Evolutionary conservation across 92 coral and sea anemone genomes (phyloP).

Genomic region (Paragorgia papillata): DNA sequence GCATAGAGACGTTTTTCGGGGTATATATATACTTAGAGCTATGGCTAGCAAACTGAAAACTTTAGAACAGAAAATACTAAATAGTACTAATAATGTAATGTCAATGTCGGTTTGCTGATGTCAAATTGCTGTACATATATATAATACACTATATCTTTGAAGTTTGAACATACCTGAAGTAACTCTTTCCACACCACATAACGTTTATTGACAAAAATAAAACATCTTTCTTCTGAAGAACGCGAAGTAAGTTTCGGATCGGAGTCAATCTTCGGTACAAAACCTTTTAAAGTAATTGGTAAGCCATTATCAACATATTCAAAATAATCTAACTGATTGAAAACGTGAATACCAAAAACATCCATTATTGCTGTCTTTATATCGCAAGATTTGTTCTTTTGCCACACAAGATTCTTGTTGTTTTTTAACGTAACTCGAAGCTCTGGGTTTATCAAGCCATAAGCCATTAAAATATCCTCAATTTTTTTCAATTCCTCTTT

Average conservation of each 20-base stretch:
- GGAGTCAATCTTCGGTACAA: conserved; percentile 74
- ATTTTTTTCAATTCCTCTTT: conserved; percentile 90
- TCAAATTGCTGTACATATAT: too few relatives aligned
- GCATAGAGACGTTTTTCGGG: too few relatives aligned
- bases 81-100: too few relatives aligned
- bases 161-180: conserved; percentile 61
- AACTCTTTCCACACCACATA: conserved; percentile 74
- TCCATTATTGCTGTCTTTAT: conserved; percentile 72
- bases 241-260: conserved; percentile 75
- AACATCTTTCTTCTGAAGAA: conserved; percentile 79
- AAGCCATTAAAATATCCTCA: conserved; percentile 86
- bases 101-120: too few relatives aligned
- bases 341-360: conserved; percentile 76
- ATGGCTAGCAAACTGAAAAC: too few relatives aligned
- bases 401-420: conserved; percentile 87
- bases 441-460: conserved; percentile 74
- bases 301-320: conserved; percentile 54
- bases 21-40: too few relatives aligned
- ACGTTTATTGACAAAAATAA: conserved; percentile 80
- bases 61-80: too few relatives aligned
- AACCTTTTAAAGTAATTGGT: conserved; percentile 62
- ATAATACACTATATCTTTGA: neutral
- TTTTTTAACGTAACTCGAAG: conserved; percentile 75
- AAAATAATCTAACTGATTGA: conserved; percentile 68
- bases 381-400: conserved; percentile 78